Percentiles rank a stretch among this genome's conserved stretches.
Evolutionary conservation across 2,888 invertebrate genomes (phyloP).

Genomic region (Nesidiocoris tenuis): DNA sequence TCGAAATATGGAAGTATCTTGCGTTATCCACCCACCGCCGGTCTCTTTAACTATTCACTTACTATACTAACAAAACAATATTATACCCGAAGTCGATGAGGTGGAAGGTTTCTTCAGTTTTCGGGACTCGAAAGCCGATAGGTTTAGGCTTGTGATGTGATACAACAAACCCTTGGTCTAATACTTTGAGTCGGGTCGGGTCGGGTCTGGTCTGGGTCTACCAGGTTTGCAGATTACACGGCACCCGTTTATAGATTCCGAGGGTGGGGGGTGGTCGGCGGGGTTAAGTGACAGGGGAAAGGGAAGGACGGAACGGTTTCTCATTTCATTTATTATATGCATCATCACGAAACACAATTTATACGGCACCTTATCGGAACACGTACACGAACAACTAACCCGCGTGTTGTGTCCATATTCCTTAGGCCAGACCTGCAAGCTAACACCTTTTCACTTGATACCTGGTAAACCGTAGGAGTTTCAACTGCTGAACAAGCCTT

Average conservation of each 20-base stretch:
- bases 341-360: conserved; percentile 50
- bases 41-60: too few relatives aligned
- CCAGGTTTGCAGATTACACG: not conserved
- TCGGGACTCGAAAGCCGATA: too few relatives aligned
- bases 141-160: not conserved
- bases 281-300: not conserved
- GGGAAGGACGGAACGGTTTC: conserved; percentile 11
- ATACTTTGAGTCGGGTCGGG: not conserved
- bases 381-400: conserved; percentile 42
- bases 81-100: too few relatives aligned
- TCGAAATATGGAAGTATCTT: too few relatives aligned
- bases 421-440: not conserved
- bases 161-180: not conserved
- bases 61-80: too few relatives aligned
- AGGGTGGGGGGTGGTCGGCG: not conserved
- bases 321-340: conserved; percentile 49
- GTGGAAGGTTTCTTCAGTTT: too few relatives aligned
- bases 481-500: too few relatives aligned
- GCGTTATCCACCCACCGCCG: too few relatives aligned
- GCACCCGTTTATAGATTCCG: not conserved
- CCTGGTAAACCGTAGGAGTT: too few relatives aligned
- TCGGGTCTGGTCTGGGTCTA: not conserved
- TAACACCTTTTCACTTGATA: too few relatives aligned
- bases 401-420: not conserved
- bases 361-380: conserved; percentile 47